phyloP scores from a whole-genome alignment of 2,113 vertebrate genomes.

The Stigmatopora nigra region DNA sequence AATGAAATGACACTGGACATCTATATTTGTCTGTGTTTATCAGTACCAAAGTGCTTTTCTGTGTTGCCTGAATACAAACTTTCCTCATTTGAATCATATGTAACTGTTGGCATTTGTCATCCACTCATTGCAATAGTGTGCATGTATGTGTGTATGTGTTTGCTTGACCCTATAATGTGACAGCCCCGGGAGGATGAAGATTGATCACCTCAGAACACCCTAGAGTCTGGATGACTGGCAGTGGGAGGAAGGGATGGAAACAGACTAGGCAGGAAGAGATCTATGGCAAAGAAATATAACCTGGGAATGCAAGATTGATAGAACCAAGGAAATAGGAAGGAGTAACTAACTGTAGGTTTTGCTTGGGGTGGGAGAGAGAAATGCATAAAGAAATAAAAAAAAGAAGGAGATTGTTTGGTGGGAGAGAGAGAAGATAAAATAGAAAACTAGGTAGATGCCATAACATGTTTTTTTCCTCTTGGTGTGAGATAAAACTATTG shows the following conservation, averaged over 20 bases:
- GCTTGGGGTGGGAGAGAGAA: constrained; percentile 54
- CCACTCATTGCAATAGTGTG: constrained; percentile 23
- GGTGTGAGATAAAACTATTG: constrained; percentile 54
- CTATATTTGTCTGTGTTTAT: constrained; percentile 22
- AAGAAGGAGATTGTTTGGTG: constrained; percentile 64
- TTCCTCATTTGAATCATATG: constrained; percentile 52
- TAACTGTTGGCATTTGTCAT: constrained; percentile 61
- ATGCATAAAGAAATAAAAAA: constrained; percentile 46
- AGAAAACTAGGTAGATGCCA: constrained; percentile 41
- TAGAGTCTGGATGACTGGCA: constrained; percentile 58
- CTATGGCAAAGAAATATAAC: constrained; percentile 47
- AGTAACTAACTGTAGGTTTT: constrained; percentile 37
- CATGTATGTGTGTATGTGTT: constrained; percentile 18
- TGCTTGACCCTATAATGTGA: constrained; percentile 46
- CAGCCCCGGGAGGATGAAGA: constrained; percentile 61
- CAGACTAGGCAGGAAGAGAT: constrained; percentile 20
- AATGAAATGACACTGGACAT: constrained; percentile 24
- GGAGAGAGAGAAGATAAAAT: constrained; percentile 53
- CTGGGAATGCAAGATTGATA: constrained; percentile 13
- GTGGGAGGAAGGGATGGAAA: constrained; percentile 40
- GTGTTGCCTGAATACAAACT: constrained; percentile 15
- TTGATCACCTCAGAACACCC: constrained; percentile 65
- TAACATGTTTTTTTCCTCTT: constrained; percentile 57
- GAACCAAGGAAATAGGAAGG: constrained; percentile 26
- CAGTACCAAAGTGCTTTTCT: constrained; percentile 8